Evolutionary conservation across 2,797 vertebrate species (phyloP), one percentile per base, ranked within the genome.

Genomic region (Nothura maculosa): DNA sequence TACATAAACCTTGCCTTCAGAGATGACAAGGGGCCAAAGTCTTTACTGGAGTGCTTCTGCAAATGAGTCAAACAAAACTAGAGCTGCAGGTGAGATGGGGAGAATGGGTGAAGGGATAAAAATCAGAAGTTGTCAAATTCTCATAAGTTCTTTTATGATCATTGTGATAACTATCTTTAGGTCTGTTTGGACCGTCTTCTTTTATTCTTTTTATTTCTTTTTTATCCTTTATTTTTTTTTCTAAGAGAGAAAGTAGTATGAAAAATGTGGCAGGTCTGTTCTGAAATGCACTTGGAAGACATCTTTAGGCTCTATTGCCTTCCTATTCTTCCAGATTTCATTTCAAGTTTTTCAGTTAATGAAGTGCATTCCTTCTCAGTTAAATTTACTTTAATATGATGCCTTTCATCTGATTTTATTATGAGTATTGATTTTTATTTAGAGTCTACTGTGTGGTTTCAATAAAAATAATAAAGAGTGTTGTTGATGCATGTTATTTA

Each of bases 391-490:
- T 94, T 70, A 89, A 87, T 19, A 32, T 78, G 58, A 58, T 74
- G 69, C 10, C 12, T 94, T 91, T 89, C 2, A 78, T 72, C 82
- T 75, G 57, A 89, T 92, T 94, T 92, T 85, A 93, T 72, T 40
- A 83, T 87, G 77, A 81, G 6, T 50, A 90, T 94, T 2, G 66
- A 94, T 95, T 96, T 93, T 93, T 85, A 85, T 93, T 94, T 95
- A 95, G 42, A 54, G 64, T 85, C 50, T 47, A 83, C 14, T 42
- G 5, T 91, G 89, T 85, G 42, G 22, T 75, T 90, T 87, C 82
- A 93, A 58, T 92, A 92, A 92, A 90, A 75, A 52, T 81, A 92
- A 89, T 94, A 96, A 83, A 82, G 64, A 94, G 48, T 45, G 24
- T 55, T 87, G 76, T 85, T 94, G 89, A 77, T 89, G 73, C 42